A percentile compares a stretch with the other conserved stretches of the same genome.
These are phyloP conservation scores for Cotesia vestalis DNA, from an alignment of 1,140 invertebrate genomes.

Conservation along the genomic window DNA sequence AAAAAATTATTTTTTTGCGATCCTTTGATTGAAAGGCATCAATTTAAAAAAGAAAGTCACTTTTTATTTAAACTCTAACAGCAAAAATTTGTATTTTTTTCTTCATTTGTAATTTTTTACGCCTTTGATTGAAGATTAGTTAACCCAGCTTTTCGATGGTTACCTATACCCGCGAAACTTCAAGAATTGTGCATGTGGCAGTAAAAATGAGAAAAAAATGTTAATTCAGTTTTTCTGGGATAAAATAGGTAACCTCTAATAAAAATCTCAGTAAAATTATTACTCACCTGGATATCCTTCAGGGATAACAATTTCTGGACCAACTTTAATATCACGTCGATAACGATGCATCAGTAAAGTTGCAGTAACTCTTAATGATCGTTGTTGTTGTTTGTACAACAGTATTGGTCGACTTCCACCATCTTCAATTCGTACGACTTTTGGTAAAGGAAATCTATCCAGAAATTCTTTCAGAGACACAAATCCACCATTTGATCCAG, in stretches of 20 bases:
- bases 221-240: no score
- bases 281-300: slow-evolving; percentile 61
- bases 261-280: neutral
- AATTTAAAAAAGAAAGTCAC: no score
- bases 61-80: no score
- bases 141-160: no score
- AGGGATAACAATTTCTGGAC: slow-evolving; percentile 60
- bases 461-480: slow-evolving; percentile 57
- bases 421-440: slow-evolving; percentile 57
- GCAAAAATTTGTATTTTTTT: no score
- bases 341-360: slow-evolving; percentile 58
- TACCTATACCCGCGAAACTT: no score
- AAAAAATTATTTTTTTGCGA: no score
- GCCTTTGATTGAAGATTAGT: no score
- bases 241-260: neutral
- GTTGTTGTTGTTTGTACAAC: slow-evolving; percentile 57
- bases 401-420: slow-evolving; percentile 59
- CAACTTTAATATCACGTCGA: slow-evolving; percentile 55
- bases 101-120: no score
- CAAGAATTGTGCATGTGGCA: no score
- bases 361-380: slow-evolving; percentile 54
- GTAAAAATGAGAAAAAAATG: no score
- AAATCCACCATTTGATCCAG: slow-evolving; percentile 53
- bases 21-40: no score
- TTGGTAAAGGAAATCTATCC: slow-evolving; percentile 59